Conservation (phyloP, 2,113 vertebrate species). For the Xenopus tropicalis region UCB_Xtro_10.0 CM004446.2:112901001-112901500, state of each 20-base stretch:
- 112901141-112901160: conserved; percentile 14
- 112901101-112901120: conserved; percentile 15
- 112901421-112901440: too few species aligned
- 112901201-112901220: not conserved
- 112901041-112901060: conserved; percentile 43
- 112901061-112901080: conserved; percentile 29
- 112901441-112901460: too few species aligned
- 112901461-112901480: too few species aligned
- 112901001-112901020: conserved; percentile 34
- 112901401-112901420: too few species aligned
- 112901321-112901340: too few species aligned
- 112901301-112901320: too few species aligned
- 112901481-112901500: too few species aligned
- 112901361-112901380: too few species aligned
- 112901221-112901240: not conserved
- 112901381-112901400: too few species aligned
- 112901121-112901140: conserved; percentile 33
- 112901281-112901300: not conserved
- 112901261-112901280: not conserved
- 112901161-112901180: not conserved
- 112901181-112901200: conserved; percentile 1
- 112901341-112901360: too few species aligned
- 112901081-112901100: conserved; percentile 22
- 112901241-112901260: not conserved
- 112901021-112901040: conserved; percentile 31